phyloP scores from a whole-genome alignment of 2,113 vertebrate species.

The Typhlomys cinereus region DNA sequence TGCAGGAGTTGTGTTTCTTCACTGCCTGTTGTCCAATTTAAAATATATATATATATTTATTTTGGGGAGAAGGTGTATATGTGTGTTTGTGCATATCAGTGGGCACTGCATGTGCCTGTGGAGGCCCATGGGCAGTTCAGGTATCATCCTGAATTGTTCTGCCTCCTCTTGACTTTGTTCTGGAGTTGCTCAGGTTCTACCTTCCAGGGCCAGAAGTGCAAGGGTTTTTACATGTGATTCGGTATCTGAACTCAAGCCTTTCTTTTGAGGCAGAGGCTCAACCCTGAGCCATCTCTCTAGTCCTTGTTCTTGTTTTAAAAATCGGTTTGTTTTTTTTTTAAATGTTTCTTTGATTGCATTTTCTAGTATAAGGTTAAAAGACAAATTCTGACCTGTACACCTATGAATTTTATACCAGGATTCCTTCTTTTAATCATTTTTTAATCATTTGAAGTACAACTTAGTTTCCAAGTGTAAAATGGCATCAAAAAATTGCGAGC shows the following conservation, averaged over 20 bases:
- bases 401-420: constrained; percentile 16
- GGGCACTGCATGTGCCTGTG: not conserved
- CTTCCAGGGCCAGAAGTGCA: no score
- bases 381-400: not conserved
- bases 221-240: no score
- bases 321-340: not conserved
- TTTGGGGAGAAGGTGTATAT: not conserved
- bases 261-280: no score
- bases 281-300: no score
- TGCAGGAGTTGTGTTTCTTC: not conserved
- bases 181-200: no score
- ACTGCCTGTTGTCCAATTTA: not conserved
- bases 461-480: constrained; percentile 34
- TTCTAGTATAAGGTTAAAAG: constrained; percentile 4
- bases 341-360: not conserved
- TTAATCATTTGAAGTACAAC: constrained; percentile 22
- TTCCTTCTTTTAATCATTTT: no score
- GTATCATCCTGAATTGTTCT: no score
- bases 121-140: no score
- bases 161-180: no score
- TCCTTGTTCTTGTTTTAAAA: no score
- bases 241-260: no score
- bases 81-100: not conserved
- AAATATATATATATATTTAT: no score
- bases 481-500: constrained; percentile 11